Percentiles rank a stretch among this genome's conserved stretches.
phyloP scores from a whole-genome alignment of 2,888 invertebrate genomes.

The Thyatira batis region DNA sequence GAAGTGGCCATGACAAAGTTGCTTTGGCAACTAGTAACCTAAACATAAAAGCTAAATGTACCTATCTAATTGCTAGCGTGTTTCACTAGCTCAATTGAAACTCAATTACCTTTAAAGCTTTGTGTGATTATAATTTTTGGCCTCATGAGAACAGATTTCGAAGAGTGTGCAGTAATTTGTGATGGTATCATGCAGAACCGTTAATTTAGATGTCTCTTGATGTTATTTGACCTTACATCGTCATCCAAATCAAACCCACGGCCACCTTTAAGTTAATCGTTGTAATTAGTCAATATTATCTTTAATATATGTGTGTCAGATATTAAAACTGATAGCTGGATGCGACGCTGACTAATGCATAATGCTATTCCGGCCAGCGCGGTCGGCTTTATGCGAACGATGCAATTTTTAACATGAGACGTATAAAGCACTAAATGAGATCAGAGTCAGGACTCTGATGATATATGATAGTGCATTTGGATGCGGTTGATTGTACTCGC shows the following conservation, averaged over 20 bases:
- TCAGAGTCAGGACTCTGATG: neutral
- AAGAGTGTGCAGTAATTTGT: too few relatives aligned
- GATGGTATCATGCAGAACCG: too few relatives aligned
- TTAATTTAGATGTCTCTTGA: too few relatives aligned
- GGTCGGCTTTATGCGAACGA: neutral
- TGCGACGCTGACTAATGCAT: constrained; percentile 12
- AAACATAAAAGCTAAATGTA: too few relatives aligned
- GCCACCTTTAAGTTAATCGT: neutral
- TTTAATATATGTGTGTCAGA: constrained; percentile 11
- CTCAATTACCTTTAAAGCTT: too few relatives aligned
- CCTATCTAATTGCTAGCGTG: too few relatives aligned
- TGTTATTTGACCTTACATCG: neutral
- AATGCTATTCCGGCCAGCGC: constrained; percentile 3
- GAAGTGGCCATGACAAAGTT: too few relatives aligned
- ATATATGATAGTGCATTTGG: neutral
- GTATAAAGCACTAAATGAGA: neutral
- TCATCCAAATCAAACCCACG: neutral
- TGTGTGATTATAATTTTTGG: too few relatives aligned
- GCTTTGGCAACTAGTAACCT: too few relatives aligned
- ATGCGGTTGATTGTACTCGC: neutral
- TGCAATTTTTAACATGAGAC: constrained; percentile 3
- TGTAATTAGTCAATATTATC: constrained; percentile 10
- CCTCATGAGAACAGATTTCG: too few relatives aligned
- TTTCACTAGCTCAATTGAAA: too few relatives aligned
- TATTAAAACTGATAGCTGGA: constrained; percentile 17